phyloP scores from a whole-genome alignment of 2,113 vertebrate genomes.

The Poecile atricapillus region DNA sequence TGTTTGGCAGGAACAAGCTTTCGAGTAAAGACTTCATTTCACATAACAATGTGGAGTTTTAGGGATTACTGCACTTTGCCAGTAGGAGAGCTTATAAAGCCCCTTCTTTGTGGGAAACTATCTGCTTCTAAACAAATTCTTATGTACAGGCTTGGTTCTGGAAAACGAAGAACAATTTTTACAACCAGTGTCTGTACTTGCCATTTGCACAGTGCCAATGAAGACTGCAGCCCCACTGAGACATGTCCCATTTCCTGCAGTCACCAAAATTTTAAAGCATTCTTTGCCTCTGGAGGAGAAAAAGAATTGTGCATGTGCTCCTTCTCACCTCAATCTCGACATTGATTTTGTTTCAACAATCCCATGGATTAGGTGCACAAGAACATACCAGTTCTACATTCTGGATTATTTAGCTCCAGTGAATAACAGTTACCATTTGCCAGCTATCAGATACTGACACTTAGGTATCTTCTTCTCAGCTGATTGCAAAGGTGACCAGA shows the following conservation, averaged over 20 bases:
- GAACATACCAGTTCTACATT: not conserved
- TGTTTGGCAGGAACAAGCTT: not conserved
- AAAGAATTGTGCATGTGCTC: not conserved
- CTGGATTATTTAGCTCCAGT: not conserved
- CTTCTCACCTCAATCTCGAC: not conserved
- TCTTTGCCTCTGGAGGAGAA: not conserved
- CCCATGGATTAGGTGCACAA: not conserved
- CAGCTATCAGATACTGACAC: not conserved
- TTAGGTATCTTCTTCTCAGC: not conserved
- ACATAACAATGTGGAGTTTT: not conserved
- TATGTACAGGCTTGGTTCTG: not conserved
- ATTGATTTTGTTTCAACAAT: not conserved
- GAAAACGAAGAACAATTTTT: not conserved
- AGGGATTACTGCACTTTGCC: not conserved
- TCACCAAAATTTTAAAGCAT: not conserved
- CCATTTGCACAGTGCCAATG: no score
- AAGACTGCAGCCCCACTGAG: not conserved
- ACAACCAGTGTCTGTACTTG: not conserved
- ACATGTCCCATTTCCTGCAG: not conserved
- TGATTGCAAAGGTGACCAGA: not conserved
- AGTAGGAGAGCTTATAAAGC: not conserved
- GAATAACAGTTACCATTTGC: not conserved
- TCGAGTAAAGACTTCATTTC: not conserved
- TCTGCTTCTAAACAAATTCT: not conserved
- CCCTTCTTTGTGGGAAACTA: not conserved